Evolutionary conservation across 2,888 invertebrate genomes (phyloP), one percentile per base, ranked within the genome.

Genomic region (Tetrapedia diversipes): DNA sequence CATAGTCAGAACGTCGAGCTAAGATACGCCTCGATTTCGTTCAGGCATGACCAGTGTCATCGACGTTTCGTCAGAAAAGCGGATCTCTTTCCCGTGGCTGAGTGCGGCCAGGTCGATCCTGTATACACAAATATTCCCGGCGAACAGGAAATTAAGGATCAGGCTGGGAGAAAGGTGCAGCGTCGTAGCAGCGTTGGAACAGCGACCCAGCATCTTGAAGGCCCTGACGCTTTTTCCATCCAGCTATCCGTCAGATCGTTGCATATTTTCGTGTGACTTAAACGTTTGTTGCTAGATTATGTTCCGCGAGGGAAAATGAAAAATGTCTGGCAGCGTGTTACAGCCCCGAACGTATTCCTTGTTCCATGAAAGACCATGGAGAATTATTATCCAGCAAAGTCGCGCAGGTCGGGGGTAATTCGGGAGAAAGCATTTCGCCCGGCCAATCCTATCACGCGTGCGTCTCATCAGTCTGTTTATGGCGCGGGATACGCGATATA

Each of bases 91-190:
- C 39, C 64, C 49, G 41, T 29, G 45, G 54, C 45, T 49, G 56
- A 41, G 61, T n/a, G 59, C 64, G 63, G n/a, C 56, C 61, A 49
- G 66, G 73, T 70, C 73, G 79, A 41, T 57, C 78, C 81, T 77
- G 82, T 85, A 86, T 79, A 86, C 86, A 85, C 86, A 85, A 86
- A 87, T 87, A 84, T 81, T n/a, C 79, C 78, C 68, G 75, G 81
- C 82, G 71, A 80, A 80, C 87, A 84, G 87, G 88, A 87, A 87
- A 87, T 87, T 87, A 87, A 87, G 87, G 82, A 74, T 56, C 57
- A 47, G 39, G 66, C 56, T 64, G 16, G 41, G 10, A 7, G 6
- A 63, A 73, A 66, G 63, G 34, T 60, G n/a, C 41, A 32, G 7
- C 51, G 11, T 54, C 16, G 10, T 14, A n/a, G 6, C 24, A n/a